A percentile compares a stretch with the other conserved stretches of the same genome.
phyloP scores from a whole-genome alignment of 53 echinoderm and acorn worm species.

The Paracentrotus lividus region DNA sequence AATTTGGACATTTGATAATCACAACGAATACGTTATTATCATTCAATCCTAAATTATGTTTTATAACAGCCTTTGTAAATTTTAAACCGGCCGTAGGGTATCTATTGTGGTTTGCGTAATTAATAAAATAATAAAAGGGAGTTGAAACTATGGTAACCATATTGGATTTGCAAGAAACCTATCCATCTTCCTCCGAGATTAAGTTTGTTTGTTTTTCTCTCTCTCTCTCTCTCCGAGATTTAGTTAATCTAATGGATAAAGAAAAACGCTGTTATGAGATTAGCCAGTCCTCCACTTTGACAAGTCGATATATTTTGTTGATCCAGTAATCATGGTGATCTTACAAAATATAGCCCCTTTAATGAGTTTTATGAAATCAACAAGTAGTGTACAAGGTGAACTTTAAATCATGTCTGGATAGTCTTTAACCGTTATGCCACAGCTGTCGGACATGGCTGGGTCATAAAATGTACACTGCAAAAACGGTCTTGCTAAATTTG shows the following conservation, averaged over 20 bases:
- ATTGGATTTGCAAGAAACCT: not conserved
- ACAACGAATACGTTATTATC: too few species aligned
- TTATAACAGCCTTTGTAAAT: too few species aligned
- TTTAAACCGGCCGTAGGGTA: too few species aligned
- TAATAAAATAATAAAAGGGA: conserved; percentile 4
- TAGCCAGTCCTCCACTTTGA: not conserved
- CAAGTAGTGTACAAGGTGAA: too few species aligned
- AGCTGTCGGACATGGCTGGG: too few species aligned
- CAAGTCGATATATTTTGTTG: conserved; percentile 50
- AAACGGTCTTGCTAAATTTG: too few species aligned
- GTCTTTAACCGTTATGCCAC: too few species aligned
- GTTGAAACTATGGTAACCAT: conserved; percentile 5
- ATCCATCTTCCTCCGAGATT: not conserved
- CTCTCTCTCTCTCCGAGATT: not conserved
- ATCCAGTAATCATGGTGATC: not conserved
- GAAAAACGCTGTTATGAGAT: conserved; percentile 32
- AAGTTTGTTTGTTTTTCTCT: too few species aligned
- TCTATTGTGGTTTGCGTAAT: not conserved
- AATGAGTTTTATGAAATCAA: conserved; percentile 25
- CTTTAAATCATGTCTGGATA: not conserved
- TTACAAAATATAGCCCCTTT: not conserved
- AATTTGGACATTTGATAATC: too few species aligned
- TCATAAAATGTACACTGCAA: too few species aligned
- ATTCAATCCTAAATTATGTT: too few species aligned
- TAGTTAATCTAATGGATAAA: not conserved